phyloP scores from a whole-genome alignment of 2,888 invertebrate species.

The Noctua comes region DNA sequence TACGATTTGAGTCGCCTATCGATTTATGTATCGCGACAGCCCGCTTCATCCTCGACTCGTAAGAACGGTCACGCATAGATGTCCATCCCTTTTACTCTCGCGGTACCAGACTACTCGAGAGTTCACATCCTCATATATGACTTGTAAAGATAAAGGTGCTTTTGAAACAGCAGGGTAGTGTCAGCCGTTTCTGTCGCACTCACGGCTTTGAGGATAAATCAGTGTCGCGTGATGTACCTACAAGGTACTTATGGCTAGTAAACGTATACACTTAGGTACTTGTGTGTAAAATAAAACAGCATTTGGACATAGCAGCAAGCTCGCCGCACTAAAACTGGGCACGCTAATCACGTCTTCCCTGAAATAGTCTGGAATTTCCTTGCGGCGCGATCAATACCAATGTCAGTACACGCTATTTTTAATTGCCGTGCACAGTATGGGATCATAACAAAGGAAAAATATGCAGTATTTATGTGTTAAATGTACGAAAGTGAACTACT shows the following conservation, averaged over 20 bases:
- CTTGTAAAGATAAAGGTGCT: constrained; percentile 65
- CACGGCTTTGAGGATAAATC: constrained; percentile 69
- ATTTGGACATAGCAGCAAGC: constrained; percentile 68
- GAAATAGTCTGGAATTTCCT: constrained; percentile 85
- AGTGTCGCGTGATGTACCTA: constrained; percentile 68
- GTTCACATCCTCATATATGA: constrained; percentile 62
- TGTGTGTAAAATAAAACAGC: constrained; percentile 63
- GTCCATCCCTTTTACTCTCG: constrained; percentile 74
- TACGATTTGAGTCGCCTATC: constrained; percentile 68
- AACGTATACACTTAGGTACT: constrained; percentile 61
- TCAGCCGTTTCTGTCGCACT: constrained; percentile 70
- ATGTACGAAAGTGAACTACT: background rate
- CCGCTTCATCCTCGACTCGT: constrained; percentile 77
- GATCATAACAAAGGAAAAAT: constrained; percentile 38
- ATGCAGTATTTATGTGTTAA: background rate
- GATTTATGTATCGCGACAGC: constrained; percentile 71
- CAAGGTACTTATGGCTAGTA: constrained; percentile 26
- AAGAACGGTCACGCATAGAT: constrained; percentile 78
- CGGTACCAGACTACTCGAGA: constrained; percentile 65
- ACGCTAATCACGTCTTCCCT: constrained; percentile 80
- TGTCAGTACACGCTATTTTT: constrained; percentile 71
- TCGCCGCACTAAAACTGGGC: constrained; percentile 72
- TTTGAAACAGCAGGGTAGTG: constrained; percentile 68
- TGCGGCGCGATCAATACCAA: constrained; percentile 73
- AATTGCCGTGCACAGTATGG: constrained; percentile 46